Base-by-base conservation (phyloP, 92 coral and sea anemone genomes). In the Metridium senile region DNA sequence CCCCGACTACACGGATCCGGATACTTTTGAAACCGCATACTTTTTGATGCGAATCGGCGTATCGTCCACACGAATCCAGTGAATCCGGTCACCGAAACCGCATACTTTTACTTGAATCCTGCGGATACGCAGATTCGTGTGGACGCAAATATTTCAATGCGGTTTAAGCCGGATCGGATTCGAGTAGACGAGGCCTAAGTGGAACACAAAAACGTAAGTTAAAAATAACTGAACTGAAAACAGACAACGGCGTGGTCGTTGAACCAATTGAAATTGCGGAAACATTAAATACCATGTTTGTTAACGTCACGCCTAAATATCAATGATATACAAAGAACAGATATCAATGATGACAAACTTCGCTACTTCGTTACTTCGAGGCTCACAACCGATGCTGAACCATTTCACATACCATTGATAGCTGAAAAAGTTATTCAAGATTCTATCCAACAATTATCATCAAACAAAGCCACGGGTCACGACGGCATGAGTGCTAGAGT, bases 401-500 rank as follows among this genome's bases (percentile, higher is more conserved):
- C 70, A 64, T 85, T 74, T 74, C 58, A 80, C 56, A 81, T 74
- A 47, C 82, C 86, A 28, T 21, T 21, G 31, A 28, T 73, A 65
- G 67, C 82, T 67, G 87, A 75, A 67, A 53, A 76, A 68, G 79
- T 80, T 32, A 75, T 77, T 35, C 33, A 19, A 46, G 76, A 76
- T 51, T 47, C 53, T 52, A 75, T 81, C 70, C 71, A 75, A 23
- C 70, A 76, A 34, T 61, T 86, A 59, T 65, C 86, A 47, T 33
- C 78, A 45, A 74, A 62, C 28, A 86, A 81, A 35, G 90, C 80
- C 29, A 81, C 76, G 26, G 90, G 86, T 18, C 58, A 70, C 54
- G 86, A 86, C 67, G 86, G 53, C 43, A 81, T 81, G n/a, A 86
- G 87, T 53, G 80, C 81, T 34, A 67, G 71, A 74, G 73, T 86